phyloP scores from a whole-genome alignment of 2,113 vertebrate species.

The Lepus europaeus region DNA sequence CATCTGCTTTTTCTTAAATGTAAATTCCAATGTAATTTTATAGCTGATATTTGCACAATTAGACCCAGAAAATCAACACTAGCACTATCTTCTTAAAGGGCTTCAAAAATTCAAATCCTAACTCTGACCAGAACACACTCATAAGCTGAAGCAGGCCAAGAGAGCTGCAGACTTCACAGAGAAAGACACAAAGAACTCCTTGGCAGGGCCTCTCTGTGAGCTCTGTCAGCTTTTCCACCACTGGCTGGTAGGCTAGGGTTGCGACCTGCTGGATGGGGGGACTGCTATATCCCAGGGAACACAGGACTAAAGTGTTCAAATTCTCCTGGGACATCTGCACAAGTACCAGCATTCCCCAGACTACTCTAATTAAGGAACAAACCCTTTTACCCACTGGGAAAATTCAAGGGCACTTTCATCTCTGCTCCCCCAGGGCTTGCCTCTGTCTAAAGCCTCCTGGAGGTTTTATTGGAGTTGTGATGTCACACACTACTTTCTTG shows the following conservation, averaged over 20 bases:
- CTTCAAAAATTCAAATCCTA: constrained; percentile 50
- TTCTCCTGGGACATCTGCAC: background rate
- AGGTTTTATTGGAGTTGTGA: constrained; percentile 2
- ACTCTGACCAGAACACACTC: background rate
- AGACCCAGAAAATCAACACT: constrained; percentile 50
- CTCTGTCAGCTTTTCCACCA: background rate
- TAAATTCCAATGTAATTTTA: constrained; percentile 63
- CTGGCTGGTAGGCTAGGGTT: background rate
- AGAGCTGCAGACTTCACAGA: constrained; percentile 22
- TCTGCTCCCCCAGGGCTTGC: background rate
- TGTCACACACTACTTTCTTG: background rate
- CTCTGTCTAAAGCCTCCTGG: background rate
- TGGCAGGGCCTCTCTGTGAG: background rate
- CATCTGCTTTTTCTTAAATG: constrained; percentile 54
- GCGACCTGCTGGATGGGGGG: background rate
- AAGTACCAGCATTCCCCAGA: constrained; percentile 40
- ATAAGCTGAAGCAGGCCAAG: background rate
- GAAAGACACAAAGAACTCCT: background rate
- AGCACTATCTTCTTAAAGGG: constrained; percentile 37
- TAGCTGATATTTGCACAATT: constrained; percentile 56
- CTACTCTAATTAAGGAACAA: constrained; percentile 42
- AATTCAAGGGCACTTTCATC: constrained; percentile 29
- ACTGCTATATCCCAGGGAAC: background rate
- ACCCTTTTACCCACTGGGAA: background rate
- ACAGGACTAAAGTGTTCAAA: constrained; percentile 28